Conservation (phyloP, 35 echinoderm and acorn worm species). For the Holothuria glaberrima region DNA sequence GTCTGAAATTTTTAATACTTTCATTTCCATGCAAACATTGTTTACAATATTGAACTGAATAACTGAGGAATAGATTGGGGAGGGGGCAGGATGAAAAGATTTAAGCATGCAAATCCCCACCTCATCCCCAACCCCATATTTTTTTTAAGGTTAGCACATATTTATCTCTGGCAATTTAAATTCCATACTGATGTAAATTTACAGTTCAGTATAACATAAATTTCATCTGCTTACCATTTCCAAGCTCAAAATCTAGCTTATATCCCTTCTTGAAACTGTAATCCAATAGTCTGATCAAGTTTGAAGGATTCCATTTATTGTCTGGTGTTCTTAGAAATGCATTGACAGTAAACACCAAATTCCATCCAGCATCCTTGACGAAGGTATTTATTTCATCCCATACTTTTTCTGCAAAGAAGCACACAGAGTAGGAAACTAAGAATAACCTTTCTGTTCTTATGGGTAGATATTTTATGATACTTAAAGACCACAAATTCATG, state of each 20-base stretch:
- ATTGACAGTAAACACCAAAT: constrained; percentile 7
- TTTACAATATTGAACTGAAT: too few relatives aligned
- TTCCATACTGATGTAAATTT: too few relatives aligned
- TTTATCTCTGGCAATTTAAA: too few relatives aligned
- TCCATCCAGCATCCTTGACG: background rate
- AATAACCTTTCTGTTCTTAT: background rate
- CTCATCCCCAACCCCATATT: too few relatives aligned
- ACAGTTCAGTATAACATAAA: background rate
- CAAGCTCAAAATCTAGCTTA: constrained; percentile 8
- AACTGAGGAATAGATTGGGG: too few relatives aligned
- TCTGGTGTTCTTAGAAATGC: background rate
- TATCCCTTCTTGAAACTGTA: constrained; percentile 2
- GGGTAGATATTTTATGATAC: background rate
- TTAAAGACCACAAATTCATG: too few relatives aligned
- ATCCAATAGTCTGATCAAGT: background rate
- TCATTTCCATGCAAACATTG: too few relatives aligned
- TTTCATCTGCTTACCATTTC: background rate
- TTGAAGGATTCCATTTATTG: constrained; percentile 35
- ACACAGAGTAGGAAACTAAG: background rate
- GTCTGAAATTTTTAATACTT: too few relatives aligned
- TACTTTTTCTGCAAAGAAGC: constrained; percentile 2
- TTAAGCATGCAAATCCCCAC: too few relatives aligned
- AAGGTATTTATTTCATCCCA: constrained; percentile 15
- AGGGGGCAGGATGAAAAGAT: too few relatives aligned
- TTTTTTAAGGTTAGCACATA: too few relatives aligned